A percentile compares a stretch with the other conserved stretches of the same genome.
Evolutionary conservation across 2,113 vertebrate genomes (phyloP).

Genomic region (Chlamydotis undulata): DNA sequence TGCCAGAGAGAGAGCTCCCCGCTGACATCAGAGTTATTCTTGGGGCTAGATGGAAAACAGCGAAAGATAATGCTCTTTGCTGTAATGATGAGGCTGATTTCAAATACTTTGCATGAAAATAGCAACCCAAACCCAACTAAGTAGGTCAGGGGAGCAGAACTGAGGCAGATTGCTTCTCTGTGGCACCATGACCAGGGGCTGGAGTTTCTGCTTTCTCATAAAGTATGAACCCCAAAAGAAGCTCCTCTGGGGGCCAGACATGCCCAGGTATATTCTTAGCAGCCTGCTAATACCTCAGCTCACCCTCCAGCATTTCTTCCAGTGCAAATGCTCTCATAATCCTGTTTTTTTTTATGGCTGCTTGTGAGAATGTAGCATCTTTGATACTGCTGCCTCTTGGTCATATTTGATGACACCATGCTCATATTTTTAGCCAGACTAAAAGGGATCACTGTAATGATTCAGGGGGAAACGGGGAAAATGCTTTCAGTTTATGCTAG

Average conservation of each 20-base stretch:
- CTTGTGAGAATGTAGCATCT: neutral
- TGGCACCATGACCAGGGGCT: neutral
- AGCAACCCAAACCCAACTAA: neutral
- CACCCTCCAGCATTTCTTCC: neutral
- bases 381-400: neutral
- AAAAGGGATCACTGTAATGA: neutral
- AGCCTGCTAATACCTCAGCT: neutral
- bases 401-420: neutral
- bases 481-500: neutral
- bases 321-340: neutral
- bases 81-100: slow-evolving; percentile 52
- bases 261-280: neutral
- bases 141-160: slow-evolving; percentile 8
- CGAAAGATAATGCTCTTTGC: neutral
- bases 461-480: neutral
- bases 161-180: neutral
- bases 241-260: neutral
- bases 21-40: slow-evolving; percentile 66
- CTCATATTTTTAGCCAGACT: slow-evolving; percentile 5
- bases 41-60: slow-evolving; percentile 55
- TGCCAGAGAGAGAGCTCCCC: slow-evolving; percentile 47
- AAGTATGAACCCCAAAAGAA: neutral
- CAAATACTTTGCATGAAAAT: slow-evolving; percentile 14
- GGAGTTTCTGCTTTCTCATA: neutral
- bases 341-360: neutral